Evolutionary conservation across 2,888 invertebrate species (phyloP), one percentile per base, ranked within the genome.

Genomic region (Coelopa pilipes): DNA sequence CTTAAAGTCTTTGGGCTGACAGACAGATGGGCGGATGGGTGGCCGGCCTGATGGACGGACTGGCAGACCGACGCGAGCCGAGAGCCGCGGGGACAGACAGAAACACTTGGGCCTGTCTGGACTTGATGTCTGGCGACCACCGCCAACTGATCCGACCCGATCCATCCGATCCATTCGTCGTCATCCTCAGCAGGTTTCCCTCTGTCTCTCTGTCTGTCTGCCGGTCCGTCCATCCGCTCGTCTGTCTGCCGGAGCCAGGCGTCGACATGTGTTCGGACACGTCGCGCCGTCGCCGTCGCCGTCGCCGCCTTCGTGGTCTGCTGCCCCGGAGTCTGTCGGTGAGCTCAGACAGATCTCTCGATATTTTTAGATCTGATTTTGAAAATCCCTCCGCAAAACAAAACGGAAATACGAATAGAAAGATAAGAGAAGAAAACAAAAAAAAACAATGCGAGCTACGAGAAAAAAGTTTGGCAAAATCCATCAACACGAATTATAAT

Each of bases 401-500:
- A n/a, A 57, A n/a, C 17, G 53, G 17, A 57, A 17, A 57, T 57
- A n/a, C 15, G 11, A 57, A 17, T n/a, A 57, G n/a, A 57, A 57
- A 17, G 9, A 57, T 34, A 34, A 34, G 7, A 34, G 2, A 34
- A 34, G 2, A 34, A 34, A 34, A 34, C 34, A 34, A 34, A 34
- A 34, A 34, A 34, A 34, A 34, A 4, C 34, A 34, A 34, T 34
- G 34, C 2, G 7, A 34, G 34, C 34, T 34, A 4, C 34, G 7
- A 34, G 7, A 57, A 12, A 65, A 65, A 65, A 65, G 46, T 13
- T 15, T 15, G 12, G 45, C 65, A 65, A 65, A 65, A 65, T 65
- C 65, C 17, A 46, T 65, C 65, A 65, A 65, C 46, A 46, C 19
- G n/a, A 17, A 65, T 46, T 65, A 47, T 45, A 57, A 57, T 15